Evolutionary conservation across 2,113 vertebrate genomes (phyloP).

Genomic region (Paralichthys olivaceus): DNA sequence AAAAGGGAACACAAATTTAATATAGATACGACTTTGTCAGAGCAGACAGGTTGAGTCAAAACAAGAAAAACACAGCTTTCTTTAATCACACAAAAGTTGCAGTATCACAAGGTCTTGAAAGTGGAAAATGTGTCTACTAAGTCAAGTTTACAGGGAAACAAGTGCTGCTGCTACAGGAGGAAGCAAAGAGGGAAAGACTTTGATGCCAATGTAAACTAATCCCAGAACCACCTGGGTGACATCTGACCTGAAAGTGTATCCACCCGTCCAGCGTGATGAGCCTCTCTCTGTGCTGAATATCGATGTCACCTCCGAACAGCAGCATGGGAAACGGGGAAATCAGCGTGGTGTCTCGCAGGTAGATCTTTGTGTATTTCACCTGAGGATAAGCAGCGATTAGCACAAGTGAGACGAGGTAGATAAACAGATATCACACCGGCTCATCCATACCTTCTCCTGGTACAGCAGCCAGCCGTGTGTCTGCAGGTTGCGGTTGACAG

Average conservation of each 20-base stretch:
- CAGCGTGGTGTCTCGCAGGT: slow-evolving; percentile 91
- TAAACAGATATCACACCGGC: background rate
- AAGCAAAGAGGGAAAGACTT: background rate
- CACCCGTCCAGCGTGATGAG: slow-evolving; percentile 94
- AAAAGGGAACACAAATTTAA: background rate
- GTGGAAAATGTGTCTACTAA: too few relatives aligned
- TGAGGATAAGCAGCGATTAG: slow-evolving; percentile 61
- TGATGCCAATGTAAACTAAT: background rate
- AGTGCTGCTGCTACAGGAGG: too few relatives aligned
- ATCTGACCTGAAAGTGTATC: slow-evolving; percentile 95
- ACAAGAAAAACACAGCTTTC: background rate
- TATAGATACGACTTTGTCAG: background rate
- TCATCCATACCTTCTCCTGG: slow-evolving; percentile 91
- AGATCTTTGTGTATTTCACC: slow-evolving; percentile 94
- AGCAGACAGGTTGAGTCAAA: background rate
- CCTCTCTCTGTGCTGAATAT: slow-evolving; percentile 93
- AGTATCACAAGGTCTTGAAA: too few relatives aligned
- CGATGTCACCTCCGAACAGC: slow-evolving; percentile 96
- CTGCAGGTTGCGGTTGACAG: slow-evolving; percentile 93
- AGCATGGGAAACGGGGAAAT: slow-evolving; percentile 93
- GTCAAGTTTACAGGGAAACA: too few relatives aligned
- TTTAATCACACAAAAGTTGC: too few relatives aligned
- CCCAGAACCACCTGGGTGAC: background rate
- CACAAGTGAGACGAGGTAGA: background rate
- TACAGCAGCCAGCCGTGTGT: slow-evolving; percentile 94